Evolutionary conservation across 1,140 invertebrate species (phyloP).

Genomic region (Magallana ariakensis): DNA sequence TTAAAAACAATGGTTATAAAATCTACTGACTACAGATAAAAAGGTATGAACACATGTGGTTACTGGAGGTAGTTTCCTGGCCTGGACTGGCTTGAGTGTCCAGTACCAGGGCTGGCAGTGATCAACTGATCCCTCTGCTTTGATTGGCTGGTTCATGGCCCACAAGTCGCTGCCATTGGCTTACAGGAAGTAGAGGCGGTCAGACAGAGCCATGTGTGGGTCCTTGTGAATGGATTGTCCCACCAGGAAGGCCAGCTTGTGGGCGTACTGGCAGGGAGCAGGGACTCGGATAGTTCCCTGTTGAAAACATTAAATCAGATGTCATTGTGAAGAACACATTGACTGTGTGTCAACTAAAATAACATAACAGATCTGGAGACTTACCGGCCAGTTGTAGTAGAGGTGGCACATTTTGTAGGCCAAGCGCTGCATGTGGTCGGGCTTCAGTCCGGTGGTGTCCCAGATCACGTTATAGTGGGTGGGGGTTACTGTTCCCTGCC

Average conservation of each 20-base stretch:
- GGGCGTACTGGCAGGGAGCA: slow-evolving; percentile 88
- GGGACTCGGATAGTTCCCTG: slow-evolving; percentile 88
- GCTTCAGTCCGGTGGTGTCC: slow-evolving; percentile 83
- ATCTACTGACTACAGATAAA: neutral
- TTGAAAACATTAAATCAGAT: slow-evolving; percentile 40
- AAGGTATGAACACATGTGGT: neutral
- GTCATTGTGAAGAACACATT: neutral
- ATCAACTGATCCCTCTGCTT: too few species aligned
- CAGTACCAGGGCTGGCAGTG: too few species aligned
- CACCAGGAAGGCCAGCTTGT: slow-evolving; percentile 89
- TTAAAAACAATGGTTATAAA: neutral
- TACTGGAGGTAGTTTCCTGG: too few species aligned
- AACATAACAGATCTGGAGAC: slow-evolving; percentile 39
- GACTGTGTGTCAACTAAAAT: too few species aligned
- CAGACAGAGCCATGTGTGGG: slow-evolving; percentile 76
- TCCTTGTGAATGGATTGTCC: slow-evolving; percentile 84
- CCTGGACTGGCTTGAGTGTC: too few species aligned
- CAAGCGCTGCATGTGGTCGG: slow-evolving; percentile 87
- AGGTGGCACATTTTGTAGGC: slow-evolving; percentile 89
- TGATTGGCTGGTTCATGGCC: too few species aligned
- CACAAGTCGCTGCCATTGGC: neutral
- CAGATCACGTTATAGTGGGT: slow-evolving; percentile 88
- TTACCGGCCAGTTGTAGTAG: slow-evolving; percentile 90
- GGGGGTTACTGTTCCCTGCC: slow-evolving; percentile 89
- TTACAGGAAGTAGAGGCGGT: slow-evolving; percentile 78